phyloP scores from a whole-genome alignment of 2,797 vertebrate genomes.

The Ctenosaura bakeri region DNA sequence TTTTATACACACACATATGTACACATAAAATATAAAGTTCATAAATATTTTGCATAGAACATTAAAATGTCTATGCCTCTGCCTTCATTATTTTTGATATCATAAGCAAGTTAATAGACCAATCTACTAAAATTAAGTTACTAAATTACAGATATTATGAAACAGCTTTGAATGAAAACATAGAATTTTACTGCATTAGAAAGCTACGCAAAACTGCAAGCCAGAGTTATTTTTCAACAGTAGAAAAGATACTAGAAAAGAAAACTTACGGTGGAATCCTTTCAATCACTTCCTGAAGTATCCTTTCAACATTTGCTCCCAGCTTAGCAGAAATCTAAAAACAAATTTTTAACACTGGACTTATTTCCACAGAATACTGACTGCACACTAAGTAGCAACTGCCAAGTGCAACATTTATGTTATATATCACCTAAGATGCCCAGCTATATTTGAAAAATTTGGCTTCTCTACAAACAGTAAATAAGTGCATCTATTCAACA shows the following conservation, averaged over 20 bases:
- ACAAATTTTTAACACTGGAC: conserved; percentile 19
- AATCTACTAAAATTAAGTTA: neutral
- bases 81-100: neutral
- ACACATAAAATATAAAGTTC: neutral
- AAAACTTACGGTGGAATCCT: conserved; percentile 91
- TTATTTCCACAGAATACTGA: neutral
- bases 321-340: conserved; percentile 95
- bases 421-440: neutral
- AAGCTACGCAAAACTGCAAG: neutral
- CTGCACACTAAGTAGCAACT: too few relatives aligned
- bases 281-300: conserved; percentile 89
- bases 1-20: too few relatives aligned
- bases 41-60: neutral
- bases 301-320: conserved; percentile 91
- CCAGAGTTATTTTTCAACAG: neutral
- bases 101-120: neutral
- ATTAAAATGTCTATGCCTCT: neutral
- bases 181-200: neutral
- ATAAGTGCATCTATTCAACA: neutral
- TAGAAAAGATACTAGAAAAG: conserved; percentile 27
- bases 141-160: neutral
- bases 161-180: neutral
- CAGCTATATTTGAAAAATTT: neutral
- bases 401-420: rapidly evolving
- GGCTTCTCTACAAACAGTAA: neutral